Conservation (phyloP, 2,113 vertebrate species). For the Ictalurus punctatus region DNA sequence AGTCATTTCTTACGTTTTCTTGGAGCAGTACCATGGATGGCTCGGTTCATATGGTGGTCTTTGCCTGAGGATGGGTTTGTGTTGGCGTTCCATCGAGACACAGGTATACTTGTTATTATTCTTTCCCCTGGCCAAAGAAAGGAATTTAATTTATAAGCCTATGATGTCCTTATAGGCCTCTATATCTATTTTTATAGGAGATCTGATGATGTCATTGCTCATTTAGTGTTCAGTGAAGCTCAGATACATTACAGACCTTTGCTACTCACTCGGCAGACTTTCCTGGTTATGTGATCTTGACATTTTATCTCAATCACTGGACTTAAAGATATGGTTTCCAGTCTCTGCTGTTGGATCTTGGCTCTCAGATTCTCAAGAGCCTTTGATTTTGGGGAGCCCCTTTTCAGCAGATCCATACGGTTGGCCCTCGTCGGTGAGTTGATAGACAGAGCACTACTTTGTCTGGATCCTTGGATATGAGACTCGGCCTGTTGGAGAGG, state of each 20-base stretch:
- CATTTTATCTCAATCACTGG: neutral
- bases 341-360: conserved; percentile 39
- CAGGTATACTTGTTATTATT: neutral
- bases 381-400: conserved; percentile 21
- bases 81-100: neutral
- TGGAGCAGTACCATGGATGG: neutral
- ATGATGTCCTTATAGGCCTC: neutral
- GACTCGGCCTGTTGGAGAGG: neutral
- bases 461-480: conserved; percentile 10
- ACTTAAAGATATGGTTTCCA: neutral
- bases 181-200: neutral
- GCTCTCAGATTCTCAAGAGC: conserved; percentile 13
- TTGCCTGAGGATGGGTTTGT: conserved; percentile 3
- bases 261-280: conserved; percentile 43
- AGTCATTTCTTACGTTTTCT: conserved; percentile 29
- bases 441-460: conserved; percentile 9
- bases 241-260: conserved; percentile 42
- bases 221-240: neutral
- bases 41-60: conserved; percentile 1
- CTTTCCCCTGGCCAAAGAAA: conserved; percentile 25
- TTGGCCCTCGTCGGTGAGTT: neutral
- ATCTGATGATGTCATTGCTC: conserved; percentile 10
- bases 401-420: conserved; percentile 32
- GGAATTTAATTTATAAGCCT: conserved; percentile 13
- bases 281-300: conserved; percentile 31